phyloP scores from a whole-genome alignment of 2,797 vertebrate genomes.

The Phyllotis vaccarum region DNA sequence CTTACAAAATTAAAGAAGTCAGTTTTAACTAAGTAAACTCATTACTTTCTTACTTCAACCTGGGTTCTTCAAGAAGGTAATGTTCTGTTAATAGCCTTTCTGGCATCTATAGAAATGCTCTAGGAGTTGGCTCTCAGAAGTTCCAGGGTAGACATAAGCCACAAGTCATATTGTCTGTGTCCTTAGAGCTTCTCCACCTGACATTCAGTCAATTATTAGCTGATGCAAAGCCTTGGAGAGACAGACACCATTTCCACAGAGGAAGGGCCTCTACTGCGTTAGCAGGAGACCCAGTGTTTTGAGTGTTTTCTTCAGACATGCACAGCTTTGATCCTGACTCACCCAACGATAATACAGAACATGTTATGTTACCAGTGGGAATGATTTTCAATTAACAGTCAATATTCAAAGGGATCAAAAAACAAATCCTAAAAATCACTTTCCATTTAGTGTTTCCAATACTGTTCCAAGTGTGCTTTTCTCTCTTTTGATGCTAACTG shows the following conservation, averaged over 20 bases:
- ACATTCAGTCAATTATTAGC: not conserved
- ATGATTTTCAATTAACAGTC: slow-evolving; percentile 39
- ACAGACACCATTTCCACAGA: not conserved
- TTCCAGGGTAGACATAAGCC: not conserved
- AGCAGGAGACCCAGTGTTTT: not conserved
- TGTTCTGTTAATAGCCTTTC: not conserved
- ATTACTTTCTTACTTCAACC: slow-evolving; percentile 35
- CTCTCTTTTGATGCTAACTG: not conserved
- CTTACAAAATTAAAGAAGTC: not conserved
- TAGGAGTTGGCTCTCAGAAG: not conserved
- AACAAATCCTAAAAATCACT: not conserved
- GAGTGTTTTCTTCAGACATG: not conserved
- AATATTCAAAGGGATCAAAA: not conserved
- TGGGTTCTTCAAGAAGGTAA: not conserved
- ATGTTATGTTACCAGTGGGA: not conserved
- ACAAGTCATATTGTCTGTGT: not conserved
- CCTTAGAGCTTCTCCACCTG: not conserved
- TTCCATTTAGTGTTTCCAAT: slow-evolving; percentile 40
- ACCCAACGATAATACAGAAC: not conserved
- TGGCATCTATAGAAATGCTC: not conserved
- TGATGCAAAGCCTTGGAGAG: not conserved
- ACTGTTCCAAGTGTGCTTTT: not conserved
- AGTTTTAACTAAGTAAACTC: slow-evolving; percentile 13
- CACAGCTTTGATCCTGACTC: not conserved
- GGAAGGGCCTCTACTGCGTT: not conserved